A percentile compares a stretch with the other conserved stretches of the same genome.
Conservation (phyloP, 2,888 invertebrate genomes). For the Drosophila ochracea region DNA sequence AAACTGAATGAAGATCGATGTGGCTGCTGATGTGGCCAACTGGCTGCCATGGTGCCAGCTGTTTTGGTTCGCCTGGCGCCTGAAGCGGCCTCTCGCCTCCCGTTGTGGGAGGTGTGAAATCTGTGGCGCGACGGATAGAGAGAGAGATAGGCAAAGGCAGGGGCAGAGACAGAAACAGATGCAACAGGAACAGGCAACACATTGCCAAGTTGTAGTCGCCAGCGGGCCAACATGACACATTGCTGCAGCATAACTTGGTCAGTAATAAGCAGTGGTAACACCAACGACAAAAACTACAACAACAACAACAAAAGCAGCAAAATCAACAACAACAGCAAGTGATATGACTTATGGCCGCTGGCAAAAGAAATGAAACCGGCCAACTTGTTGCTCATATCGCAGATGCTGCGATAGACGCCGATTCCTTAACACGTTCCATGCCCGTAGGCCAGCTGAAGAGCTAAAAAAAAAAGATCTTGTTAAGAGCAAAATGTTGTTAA, state of each 20-base stretch:
- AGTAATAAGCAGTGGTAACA: conserved; percentile 54
- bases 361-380: conserved; percentile 67
- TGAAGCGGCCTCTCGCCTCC: conserved; percentile 52
- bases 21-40: conserved; percentile 50
- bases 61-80: conserved; percentile 69
- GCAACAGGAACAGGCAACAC: conserved; percentile 33
- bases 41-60: conserved; percentile 41
- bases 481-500: conserved; percentile 79
- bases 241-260: conserved; percentile 75
- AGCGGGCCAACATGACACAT: conserved; percentile 70
- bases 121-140: conserved; percentile 6
- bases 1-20: conserved; percentile 43
- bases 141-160: background rate
- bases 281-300: background rate
- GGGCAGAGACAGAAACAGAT: background rate
- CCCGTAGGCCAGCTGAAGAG: conserved; percentile 39
- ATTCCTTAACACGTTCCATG: conserved; percentile 69
- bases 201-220: conserved; percentile 53
- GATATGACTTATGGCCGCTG: conserved; percentile 66
- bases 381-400: conserved; percentile 56
- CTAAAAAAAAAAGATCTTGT: conserved; percentile 48
- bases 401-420: conserved; percentile 67
- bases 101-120: conserved; percentile 76
- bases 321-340: conserved; percentile 30
- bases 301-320: conserved; percentile 8